phyloP scores from a whole-genome alignment of 2,113 vertebrate species.

The Donacobius atricapilla region DNA sequence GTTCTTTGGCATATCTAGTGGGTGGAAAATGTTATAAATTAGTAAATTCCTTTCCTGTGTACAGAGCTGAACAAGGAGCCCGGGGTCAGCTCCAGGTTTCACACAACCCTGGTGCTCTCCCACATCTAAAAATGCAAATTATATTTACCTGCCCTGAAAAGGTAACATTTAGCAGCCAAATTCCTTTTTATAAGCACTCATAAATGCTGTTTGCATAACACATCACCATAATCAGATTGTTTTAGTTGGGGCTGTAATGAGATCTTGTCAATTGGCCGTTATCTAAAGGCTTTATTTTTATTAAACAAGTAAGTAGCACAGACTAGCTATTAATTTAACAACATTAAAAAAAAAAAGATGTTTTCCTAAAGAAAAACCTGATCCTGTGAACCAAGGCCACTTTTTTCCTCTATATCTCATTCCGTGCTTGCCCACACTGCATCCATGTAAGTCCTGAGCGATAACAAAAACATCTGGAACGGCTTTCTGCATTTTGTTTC shows the following conservation, averaged over 20 bases:
- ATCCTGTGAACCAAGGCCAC: background rate
- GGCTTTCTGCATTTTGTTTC: background rate
- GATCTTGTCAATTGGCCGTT: background rate
- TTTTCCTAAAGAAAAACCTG: background rate
- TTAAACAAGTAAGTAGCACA: background rate
- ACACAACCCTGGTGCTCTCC: background rate
- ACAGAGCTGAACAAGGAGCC: background rate
- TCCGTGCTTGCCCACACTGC: background rate
- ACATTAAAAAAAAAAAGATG: background rate
- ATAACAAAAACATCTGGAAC: slow-evolving; percentile 19
- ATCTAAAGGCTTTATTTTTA: background rate
- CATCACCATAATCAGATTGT: background rate
- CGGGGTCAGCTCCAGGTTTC: background rate
- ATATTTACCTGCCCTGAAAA: background rate
- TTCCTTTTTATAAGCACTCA: background rate
- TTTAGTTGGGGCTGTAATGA: background rate
- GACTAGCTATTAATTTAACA: background rate
- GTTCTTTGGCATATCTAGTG: background rate
- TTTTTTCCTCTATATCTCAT: background rate
- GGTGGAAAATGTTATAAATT: background rate
- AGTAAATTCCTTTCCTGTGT: background rate
- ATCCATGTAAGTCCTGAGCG: background rate
- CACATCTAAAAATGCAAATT: slow-evolving; percentile 1
- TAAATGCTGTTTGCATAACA: slow-evolving; percentile 18
- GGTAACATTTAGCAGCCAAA: background rate